Percentiles rank a stretch among this genome's conserved stretches.
These are phyloP conservation scores for Ceratosolen solmsi DNA, from an alignment of 1,140 invertebrate genomes.

Conservation along the genomic window DNA sequence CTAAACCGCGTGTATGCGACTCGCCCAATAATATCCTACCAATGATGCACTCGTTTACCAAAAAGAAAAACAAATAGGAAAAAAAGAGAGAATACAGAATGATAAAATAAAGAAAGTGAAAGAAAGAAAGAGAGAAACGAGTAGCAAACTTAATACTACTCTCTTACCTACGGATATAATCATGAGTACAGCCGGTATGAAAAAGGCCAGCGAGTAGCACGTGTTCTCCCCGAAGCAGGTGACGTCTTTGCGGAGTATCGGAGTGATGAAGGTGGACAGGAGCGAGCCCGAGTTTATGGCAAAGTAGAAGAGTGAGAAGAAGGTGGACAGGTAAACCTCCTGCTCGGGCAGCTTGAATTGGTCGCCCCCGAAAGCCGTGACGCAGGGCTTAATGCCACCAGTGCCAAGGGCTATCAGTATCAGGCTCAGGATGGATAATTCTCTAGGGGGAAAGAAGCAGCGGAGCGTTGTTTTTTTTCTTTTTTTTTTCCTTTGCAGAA, in stretches of 20 bases:
- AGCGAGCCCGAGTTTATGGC: slow-evolving; percentile 94
- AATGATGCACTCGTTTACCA: no score
- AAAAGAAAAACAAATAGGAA: no score
- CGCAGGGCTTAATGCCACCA: slow-evolving; percentile 98
- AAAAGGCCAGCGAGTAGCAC: slow-evolving; percentile 94
- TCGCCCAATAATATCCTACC: no score
- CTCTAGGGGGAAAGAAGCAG: slow-evolving; percentile 73
- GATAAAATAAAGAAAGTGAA: no score
- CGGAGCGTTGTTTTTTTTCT: no score
- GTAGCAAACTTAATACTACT: background rate
- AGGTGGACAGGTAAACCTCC: slow-evolving; percentile 83
- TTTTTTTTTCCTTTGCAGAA: no score
- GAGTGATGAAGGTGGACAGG: slow-evolving; percentile 91
- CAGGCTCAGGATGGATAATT: slow-evolving; percentile 85
- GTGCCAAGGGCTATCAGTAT: slow-evolving; percentile 90
- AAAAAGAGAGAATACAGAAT: no score
- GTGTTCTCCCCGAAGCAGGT: slow-evolving; percentile 85
- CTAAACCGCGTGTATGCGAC: no score
- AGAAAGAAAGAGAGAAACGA: no score
- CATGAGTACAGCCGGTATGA: slow-evolving; percentile 92
- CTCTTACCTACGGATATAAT: slow-evolving; percentile 82
- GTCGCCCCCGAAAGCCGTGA: slow-evolving; percentile 97
- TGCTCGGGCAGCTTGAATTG: slow-evolving; percentile 90
- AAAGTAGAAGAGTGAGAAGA: slow-evolving; percentile 96
- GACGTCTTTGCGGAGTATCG: slow-evolving; percentile 87